Base-by-base conservation (phyloP, 2,797 vertebrate genomes). In the Momotus momota region DNA sequence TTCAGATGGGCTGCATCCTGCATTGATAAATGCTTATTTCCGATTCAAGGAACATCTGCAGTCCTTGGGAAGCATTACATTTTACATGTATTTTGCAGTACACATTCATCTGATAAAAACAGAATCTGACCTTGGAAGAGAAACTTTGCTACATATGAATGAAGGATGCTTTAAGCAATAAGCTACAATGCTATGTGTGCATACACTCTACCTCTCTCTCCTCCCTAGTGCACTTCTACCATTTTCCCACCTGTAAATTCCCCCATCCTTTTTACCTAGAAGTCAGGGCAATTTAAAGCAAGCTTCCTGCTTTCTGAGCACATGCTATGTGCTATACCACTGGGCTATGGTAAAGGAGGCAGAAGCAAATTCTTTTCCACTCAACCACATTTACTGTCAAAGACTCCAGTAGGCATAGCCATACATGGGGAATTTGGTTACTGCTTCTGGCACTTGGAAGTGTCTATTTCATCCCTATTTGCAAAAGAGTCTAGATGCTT, bases 121-220 rank as follows among this genome's bases (percentile, higher is more conserved):
- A 72, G 38, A 52, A 33, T 18, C 31, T 21, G 0, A 19, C 18
- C 67, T 72, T 77, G 71, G 17, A 82, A 73, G 18, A 77, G 3
- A 20, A 3, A 46, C 10, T 35, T 82, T 58, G 31, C 31, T 64
- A 15, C 15, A 40, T 64, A 25, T 26, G 38, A 92, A 74, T 43
- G 9, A 84, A 72, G 58, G 75, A 65, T 21, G 8, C 21, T 79
- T 86, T 40, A 86, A 61, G 22, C 21, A 65, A 27, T 17, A 66
- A 12, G 1, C 14, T 43, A 11, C 17, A 81, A 75, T 7, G 10
- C 27, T 17, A 13, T 1, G 1, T 14, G 11, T n/a, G 15, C 5
- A 0, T 12, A 52, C 11, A 6, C 3, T 86, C 66, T 31, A 14
- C 41, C 19, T 38, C 41, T 45, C 69, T 38, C 14, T 45, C 23